Evolutionary conservation across 2,113 vertebrate species (phyloP).

Genomic region (Panurus biarmicus): DNA sequence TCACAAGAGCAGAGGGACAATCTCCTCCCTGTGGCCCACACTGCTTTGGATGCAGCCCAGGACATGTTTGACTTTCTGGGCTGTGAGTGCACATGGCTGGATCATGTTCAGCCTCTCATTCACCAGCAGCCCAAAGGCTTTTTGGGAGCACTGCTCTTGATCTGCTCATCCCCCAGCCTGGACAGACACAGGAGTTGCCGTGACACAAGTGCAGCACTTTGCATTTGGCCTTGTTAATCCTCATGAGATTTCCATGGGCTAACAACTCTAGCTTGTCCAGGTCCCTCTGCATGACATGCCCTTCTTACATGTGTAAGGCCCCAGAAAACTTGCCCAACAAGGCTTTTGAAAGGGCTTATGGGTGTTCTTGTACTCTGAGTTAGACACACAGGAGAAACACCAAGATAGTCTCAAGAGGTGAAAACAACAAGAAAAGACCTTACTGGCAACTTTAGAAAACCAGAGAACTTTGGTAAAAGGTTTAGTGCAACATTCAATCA

Average conservation of each 20-base stretch:
- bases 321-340: background rate
- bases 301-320: background rate
- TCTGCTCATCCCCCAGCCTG: background rate
- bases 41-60: background rate
- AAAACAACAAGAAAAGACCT: background rate
- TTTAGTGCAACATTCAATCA: background rate
- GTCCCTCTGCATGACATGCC: background rate
- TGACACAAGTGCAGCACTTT: rapidly evolving
- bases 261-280: background rate
- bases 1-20: background rate
- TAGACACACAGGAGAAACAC: background rate
- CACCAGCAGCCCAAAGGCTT: background rate
- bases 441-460: background rate
- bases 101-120: background rate
- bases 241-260: background rate
- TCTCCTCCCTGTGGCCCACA: rapidly evolving
- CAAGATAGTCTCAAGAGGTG: background rate
- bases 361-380: background rate
- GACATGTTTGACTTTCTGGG: background rate
- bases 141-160: background rate
- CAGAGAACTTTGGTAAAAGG: background rate
- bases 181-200: rapidly evolving
- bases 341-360: background rate
- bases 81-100: rapidly evolving
- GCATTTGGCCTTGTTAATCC: background rate